Evolutionary conservation across 1,140 invertebrate genomes (phyloP).

Genomic region (Odontomachus brunneus): DNA sequence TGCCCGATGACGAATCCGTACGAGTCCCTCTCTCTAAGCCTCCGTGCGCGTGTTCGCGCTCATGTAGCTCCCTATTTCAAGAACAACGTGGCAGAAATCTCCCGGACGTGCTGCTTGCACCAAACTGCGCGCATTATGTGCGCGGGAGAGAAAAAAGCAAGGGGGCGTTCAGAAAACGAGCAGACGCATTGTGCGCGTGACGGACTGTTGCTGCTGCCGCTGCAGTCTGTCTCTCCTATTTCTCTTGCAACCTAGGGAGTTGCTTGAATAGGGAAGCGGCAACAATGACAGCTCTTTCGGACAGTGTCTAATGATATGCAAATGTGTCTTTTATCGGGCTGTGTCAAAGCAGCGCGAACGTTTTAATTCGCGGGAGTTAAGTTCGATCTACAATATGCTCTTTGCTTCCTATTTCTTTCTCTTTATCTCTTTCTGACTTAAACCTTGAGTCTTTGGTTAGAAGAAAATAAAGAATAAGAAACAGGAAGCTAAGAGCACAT

Average conservation of each 20-base stretch:
- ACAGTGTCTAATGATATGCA: conserved; percentile 2
- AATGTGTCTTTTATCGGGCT: not conserved
- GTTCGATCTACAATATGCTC: too few relatives aligned
- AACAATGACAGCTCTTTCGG: not conserved
- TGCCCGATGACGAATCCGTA: conserved; percentile 62
- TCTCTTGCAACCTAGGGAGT: conserved; percentile 10
- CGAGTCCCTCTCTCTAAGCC: conserved; percentile 24
- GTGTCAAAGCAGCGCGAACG: too few relatives aligned
- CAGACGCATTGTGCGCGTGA: conserved; percentile 71
- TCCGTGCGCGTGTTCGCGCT: not conserved
- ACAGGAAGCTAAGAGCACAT: too few relatives aligned
- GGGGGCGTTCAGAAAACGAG: conserved; percentile 30
- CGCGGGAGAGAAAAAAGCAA: conserved; percentile 33
- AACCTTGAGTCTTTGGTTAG: too few relatives aligned
- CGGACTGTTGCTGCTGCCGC: not conserved
- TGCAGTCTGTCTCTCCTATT: conserved; percentile 29
- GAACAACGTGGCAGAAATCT: conserved; percentile 58
- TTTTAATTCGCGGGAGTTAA: too few relatives aligned
- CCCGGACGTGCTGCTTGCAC: conserved; percentile 41
- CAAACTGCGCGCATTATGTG: conserved; percentile 51
- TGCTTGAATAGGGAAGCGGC: conserved; percentile 10
- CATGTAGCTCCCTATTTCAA: conserved; percentile 44
- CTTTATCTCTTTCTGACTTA: too few relatives aligned
- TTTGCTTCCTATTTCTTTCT: too few relatives aligned
- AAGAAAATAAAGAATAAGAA: too few relatives aligned